Base-by-base conservation (phyloP, 1,140 invertebrate genomes). In the Dufourea novaeangliae region DNA sequence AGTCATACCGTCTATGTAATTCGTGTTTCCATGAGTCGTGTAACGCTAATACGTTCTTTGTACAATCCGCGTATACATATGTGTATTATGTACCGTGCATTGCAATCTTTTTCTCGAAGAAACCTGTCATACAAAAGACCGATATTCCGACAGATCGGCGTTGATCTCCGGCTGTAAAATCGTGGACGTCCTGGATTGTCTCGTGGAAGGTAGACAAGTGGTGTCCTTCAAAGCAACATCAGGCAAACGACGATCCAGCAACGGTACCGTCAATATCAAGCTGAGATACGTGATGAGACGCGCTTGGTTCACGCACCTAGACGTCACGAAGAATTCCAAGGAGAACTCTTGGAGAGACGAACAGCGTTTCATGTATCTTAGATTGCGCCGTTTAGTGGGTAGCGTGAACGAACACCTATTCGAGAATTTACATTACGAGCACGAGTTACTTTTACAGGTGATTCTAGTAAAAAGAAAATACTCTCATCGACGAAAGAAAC, bases 321-420 rank as follows among this genome's bases (percentile, higher is more conserved):
- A 85, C 29, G 83, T 91, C 3, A 79, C 84, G 10, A 84, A 84
- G 20, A 50, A 76, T 0, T 59, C 66, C 0, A 79, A 88, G 29
- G 88, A 92, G 52, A 80, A 88, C 14, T 89, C 82, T 0, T 92
- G 91, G 91, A 80, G 86, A 11, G 91, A 92, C 17, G 86, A 89
- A 10, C 92, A 93, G 56, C 80, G 88, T 34, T 92, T 90, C 46
- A 93, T 92, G 92, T 92, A 92, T 41, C 81, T 92, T 1, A 82
- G 91, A 73, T 37, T 93, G 2, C 85, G 92, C 10, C 85, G 91
- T 34, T 80, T 93, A 7, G 88, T 93, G 8, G 71, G 78, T 8
- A 92, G 86, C 61, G 86, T 89, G 10, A 92, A 92, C 78, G 86
- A 89, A 12, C 89, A 92, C 32, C 63, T 87, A 4, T 88, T 87